phyloP scores from a whole-genome alignment of 2,888 invertebrate species.

The Argyresthia albistria region DNA sequence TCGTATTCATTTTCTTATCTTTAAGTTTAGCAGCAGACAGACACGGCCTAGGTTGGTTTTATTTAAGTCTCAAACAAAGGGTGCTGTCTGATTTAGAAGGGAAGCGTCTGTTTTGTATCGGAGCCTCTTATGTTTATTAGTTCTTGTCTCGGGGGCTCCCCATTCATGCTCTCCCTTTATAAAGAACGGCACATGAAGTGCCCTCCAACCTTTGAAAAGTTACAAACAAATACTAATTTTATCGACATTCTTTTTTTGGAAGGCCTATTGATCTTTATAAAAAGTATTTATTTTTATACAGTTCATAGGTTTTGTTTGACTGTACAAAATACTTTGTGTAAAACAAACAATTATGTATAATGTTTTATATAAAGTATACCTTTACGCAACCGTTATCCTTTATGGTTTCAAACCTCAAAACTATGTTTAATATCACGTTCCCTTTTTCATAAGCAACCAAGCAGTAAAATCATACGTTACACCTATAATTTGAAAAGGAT shows the following conservation, averaged over 20 bases:
- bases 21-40: too few species aligned
- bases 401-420: too few species aligned
- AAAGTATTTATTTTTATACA: too few species aligned
- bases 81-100: constrained; percentile 15
- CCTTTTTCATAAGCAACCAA: too few species aligned
- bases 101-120: constrained; percentile 59
- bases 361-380: too few species aligned
- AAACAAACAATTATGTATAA: too few species aligned
- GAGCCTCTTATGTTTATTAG: constrained; percentile 47
- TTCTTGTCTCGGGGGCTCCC: constrained; percentile 39
- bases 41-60: background rate
- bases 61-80: constrained; percentile 46
- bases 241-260: background rate
- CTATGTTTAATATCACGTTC: too few species aligned
- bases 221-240: background rate
- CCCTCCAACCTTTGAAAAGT: constrained; percentile 13
- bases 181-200: constrained; percentile 9
- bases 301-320: too few species aligned
- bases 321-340: too few species aligned
- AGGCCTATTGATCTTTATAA: background rate
- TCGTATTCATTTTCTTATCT: too few species aligned
- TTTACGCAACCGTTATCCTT: too few species aligned
- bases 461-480: background rate
- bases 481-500: constrained; percentile 2
- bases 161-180: constrained; percentile 22